Percentiles rank a stretch among this genome's conserved stretches.
Conservation (phyloP, 1,140 invertebrate genomes). For the Drosophila melanogaster region Release_6_plus_ISO1_MT NC_004354.4:4842001-4842500, state of each 20-base stretch:
- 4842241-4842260: constrained; percentile 14
- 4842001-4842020: neutral
- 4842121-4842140: constrained; percentile 31
- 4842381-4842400: constrained; percentile 60
- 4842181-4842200: constrained; percentile 81
- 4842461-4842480: constrained; percentile 15
- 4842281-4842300: constrained; percentile 25
- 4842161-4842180: constrained; percentile 80
- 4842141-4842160: constrained; percentile 27
- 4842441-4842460: neutral
- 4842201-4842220: constrained; percentile 81
- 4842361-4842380: constrained; percentile 51
- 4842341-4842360: neutral
- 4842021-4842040: constrained; percentile 12
- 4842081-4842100: constrained; percentile 18
- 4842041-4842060: neutral
- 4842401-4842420: constrained; percentile 39
- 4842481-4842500: constrained; percentile 33
- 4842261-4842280: constrained; percentile 4
- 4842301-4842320: neutral
- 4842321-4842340: neutral
- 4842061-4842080: constrained; percentile 15
- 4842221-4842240: constrained; percentile 59
- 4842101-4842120: neutral
- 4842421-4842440: neutral